Base-by-base conservation (phyloP, 2,888 invertebrate species). In the Drosophila atroscutellata region DNA sequence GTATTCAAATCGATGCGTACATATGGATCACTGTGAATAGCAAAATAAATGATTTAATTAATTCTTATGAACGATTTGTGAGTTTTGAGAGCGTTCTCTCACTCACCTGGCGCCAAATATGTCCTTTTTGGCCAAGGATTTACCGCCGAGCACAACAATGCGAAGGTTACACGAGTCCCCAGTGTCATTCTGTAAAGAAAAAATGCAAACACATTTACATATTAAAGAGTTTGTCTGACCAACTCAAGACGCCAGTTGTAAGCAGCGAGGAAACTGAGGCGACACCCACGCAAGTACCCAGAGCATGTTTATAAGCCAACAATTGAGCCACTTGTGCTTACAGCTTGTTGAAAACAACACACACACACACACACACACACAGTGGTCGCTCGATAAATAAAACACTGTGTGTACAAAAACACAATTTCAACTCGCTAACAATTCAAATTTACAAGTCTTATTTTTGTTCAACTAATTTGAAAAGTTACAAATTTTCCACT, bases 121-220 rank as follows among this genome's bases (percentile, higher is more conserved):
- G 93, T 99, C 99, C 94, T 99, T 99, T 93, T 99, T 99, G 65
- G 99, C 99, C 91, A 99, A 94, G 87, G 97, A 96, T 93, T 97
- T 96, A 37, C 98, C 98, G 84, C 97, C 96, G 81, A 98, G 94
- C 75, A 99, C 96, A 94, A 95, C 96, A 92, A 99, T 94, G 90
- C 98, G 96, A 92, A 98, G 94, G 92, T 97, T 95, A 94, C 95
- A 96, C 91, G 96, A 96, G 83, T 96, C 95, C 52, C 90, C 86
- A 93, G 97, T 96, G 93, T 96, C 96, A 93, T 95, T 95, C 96
- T 96, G 94, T 52, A 95, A 92, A 60, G 49, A 51, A 73, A 81
- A 73, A 67, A 73, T 75, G 58, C 49, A 74, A 30, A 39, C 36
- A 65, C 65, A 68, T 56, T 39, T 50, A 28, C 24, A 56, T 68